These are phyloP conservation scores for Sanderia malayensis DNA, from an alignment of 30 jellyfish, hydroid and myxozoan species.

Conservation along the genomic window DNA sequence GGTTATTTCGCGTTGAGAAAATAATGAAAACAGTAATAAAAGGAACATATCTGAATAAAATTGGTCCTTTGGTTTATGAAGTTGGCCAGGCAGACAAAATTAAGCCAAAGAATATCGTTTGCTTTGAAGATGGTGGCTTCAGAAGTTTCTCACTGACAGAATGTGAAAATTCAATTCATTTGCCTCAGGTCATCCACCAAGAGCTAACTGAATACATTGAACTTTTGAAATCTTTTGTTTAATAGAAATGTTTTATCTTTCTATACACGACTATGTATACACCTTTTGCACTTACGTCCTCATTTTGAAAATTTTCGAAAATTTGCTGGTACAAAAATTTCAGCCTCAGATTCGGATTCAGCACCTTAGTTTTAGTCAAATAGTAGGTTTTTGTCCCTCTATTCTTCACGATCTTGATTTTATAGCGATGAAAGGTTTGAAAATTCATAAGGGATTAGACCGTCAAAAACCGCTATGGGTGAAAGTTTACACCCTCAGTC, in stretches of 20 bases:
- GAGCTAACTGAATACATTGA: neutral
- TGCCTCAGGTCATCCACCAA: neutral
- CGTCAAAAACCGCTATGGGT: neutral
- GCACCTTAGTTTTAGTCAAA: neutral
- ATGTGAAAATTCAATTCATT: neutral
- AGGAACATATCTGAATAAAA: neutral
- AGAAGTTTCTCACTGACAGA: neutral
- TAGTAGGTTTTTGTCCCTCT: neutral
- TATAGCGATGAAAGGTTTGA: neutral
- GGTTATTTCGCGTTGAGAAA: neutral
- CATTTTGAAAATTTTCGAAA: neutral
- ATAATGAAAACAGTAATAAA: neutral
- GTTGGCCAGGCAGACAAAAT: slow-evolving; percentile 2
- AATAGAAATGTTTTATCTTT: neutral
- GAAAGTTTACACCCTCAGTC: neutral
- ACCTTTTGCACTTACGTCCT: neutral
- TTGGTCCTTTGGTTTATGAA: neutral
- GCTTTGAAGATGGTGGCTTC: slow-evolving; percentile 2
- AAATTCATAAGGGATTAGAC: neutral
- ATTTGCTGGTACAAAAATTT: neutral
- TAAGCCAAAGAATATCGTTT: neutral
- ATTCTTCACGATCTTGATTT: neutral
- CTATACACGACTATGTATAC: neutral
- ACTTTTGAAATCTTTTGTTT: neutral
- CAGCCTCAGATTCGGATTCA: neutral